Conservation (phyloP, 2,113 vertebrate species). For the Stigmatopora argus region DNA sequence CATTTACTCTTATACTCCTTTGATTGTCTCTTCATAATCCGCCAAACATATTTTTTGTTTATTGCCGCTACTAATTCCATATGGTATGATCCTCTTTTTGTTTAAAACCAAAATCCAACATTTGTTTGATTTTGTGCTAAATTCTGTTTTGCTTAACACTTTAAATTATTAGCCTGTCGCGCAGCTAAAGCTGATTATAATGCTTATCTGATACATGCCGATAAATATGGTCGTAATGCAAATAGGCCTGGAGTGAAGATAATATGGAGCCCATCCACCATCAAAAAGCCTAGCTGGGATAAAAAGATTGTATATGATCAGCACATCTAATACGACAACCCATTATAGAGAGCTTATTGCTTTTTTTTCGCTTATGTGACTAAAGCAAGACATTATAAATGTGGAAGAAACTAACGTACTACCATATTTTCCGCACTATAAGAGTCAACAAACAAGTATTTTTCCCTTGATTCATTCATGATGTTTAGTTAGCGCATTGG, state of each 20-base stretch:
- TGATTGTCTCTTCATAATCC: not conserved
- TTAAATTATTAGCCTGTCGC: constrained; percentile 41
- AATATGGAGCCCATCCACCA: constrained; percentile 38
- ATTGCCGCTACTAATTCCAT: not conserved
- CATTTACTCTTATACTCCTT: not conserved
- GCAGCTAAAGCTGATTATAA: constrained; percentile 62
- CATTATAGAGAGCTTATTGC: not conserved
- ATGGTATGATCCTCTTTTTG: constrained; percentile 13
- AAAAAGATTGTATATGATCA: constrained; percentile 18
- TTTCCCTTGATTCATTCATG: no score
- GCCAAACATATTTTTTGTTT: not conserved
- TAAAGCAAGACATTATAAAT: not conserved
- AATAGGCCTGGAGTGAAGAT: constrained; percentile 57
- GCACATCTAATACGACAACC: constrained; percentile 5
- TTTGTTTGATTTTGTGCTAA: constrained; percentile 16
- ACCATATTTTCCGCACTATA: no score
- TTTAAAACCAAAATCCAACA: constrained; percentile 15
- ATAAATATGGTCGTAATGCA: constrained; percentile 61
- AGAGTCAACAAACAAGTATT: no score
- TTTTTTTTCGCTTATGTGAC: not conserved
- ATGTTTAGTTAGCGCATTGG: no score
- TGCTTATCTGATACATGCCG: constrained; percentile 59
- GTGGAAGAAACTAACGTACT: not conserved
- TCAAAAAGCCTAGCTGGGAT: constrained; percentile 48
- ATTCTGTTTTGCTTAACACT: constrained; percentile 38